A percentile compares a stretch with the other conserved stretches of the same genome.
Conservation (phyloP, 2,888 invertebrate genomes). For the Tipula vernalis region DNA sequence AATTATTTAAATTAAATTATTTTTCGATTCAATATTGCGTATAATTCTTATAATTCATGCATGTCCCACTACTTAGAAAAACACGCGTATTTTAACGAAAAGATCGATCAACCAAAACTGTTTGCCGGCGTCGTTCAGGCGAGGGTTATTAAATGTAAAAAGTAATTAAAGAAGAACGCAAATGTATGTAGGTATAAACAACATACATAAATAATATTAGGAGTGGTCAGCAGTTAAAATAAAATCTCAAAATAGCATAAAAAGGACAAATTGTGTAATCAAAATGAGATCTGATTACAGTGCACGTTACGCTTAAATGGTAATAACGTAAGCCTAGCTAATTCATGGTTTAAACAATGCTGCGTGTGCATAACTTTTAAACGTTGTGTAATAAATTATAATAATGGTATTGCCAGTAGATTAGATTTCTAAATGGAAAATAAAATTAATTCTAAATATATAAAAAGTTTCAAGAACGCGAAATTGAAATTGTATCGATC, state of each 20-base stretch:
- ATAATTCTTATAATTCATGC: background rate
- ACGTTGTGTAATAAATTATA: too few species aligned
- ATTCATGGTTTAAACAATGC: too few species aligned
- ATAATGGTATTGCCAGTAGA: too few species aligned
- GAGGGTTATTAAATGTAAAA: background rate
- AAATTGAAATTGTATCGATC: too few species aligned
- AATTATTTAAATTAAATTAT: background rate
- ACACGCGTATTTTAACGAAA: background rate
- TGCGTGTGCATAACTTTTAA: too few species aligned
- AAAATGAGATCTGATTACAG: background rate
- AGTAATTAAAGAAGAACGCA: background rate
- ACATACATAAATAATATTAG: background rate
- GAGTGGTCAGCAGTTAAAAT: background rate
- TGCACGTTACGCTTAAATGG: background rate
- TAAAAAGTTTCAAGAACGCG: too few species aligned
- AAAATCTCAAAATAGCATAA: background rate
- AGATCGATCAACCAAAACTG: background rate
- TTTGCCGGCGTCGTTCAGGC: background rate
- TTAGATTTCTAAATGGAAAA: too few species aligned
- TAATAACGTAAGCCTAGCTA: too few species aligned
- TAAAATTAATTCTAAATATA: too few species aligned
- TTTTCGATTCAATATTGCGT: background rate
- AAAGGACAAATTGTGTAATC: background rate
- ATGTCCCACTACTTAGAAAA: background rate
- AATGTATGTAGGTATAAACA: too few species aligned